Conservation (phyloP, 1,140 invertebrate genomes). For the Pachyrhynchus sulphureomaculatus region DNA sequence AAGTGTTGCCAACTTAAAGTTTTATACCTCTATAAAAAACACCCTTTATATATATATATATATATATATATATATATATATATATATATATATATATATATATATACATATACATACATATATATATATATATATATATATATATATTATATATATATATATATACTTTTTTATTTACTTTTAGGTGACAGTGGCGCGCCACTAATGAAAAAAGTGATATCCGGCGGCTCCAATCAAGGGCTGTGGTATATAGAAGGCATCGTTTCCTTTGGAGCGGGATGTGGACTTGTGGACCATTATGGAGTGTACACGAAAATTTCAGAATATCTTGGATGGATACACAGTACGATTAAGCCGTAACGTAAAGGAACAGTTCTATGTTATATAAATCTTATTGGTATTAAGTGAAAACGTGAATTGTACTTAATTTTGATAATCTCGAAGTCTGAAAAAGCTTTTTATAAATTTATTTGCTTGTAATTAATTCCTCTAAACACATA, state of each 20-base stretch:
- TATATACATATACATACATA: no score
- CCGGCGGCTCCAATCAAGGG: conserved; percentile 39
- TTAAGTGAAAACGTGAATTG: background rate
- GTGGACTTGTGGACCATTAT: conserved; percentile 57
- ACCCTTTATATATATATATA: no score
- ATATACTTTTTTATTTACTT: no score
- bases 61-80: no score
- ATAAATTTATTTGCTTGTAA: no score
- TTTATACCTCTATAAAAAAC: no score
- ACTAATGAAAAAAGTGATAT: conserved; percentile 47
- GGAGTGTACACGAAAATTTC: conserved; percentile 61
- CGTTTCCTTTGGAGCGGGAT: conserved; percentile 62
- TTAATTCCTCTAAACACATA: no score
- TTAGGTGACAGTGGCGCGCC: conserved; percentile 62
- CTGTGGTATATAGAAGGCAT: conserved; percentile 55
- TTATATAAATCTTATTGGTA: no score
- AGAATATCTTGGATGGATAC: conserved; percentile 59
- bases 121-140: no score
- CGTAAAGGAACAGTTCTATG: background rate
- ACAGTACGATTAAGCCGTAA: conserved; percentile 43
- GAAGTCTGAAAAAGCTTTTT: background rate
- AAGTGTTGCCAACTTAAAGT: no score
- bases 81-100: no score
- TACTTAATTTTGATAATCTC: background rate
- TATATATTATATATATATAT: no score